Conservation (phyloP, 2,797 vertebrate species). For the Uromys caudimaculatus region DNA sequence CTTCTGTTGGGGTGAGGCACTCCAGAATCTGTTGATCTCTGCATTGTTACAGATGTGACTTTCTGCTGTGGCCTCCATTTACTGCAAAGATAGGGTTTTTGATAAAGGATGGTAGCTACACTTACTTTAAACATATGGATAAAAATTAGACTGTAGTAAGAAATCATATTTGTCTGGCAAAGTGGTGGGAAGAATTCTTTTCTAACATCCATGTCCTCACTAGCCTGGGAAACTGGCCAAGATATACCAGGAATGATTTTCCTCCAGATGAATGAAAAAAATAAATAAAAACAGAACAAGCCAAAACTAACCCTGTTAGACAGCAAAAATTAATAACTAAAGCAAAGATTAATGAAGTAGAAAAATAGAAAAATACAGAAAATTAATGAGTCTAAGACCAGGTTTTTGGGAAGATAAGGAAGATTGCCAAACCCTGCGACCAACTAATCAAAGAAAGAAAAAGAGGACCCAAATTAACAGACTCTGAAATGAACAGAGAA, state of each 20-base stretch:
- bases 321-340: background rate
- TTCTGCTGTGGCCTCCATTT: background rate
- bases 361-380: background rate
- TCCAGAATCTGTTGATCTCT: background rate
- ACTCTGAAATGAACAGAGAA: background rate
- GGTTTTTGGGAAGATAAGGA: background rate
- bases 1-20: background rate
- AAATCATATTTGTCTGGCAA: background rate
- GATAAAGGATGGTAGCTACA: background rate
- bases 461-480: background rate
- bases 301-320: background rate
- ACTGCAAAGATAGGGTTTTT: background rate
- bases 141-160: background rate
- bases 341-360: background rate
- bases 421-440: background rate
- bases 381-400: background rate
- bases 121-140: background rate
- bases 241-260: background rate
- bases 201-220: background rate
- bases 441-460: background rate
- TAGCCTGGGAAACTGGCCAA: background rate
- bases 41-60: background rate
- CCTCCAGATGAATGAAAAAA: background rate
- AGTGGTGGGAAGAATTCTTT: background rate
- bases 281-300: background rate